Evolutionary conservation across 2,888 invertebrate genomes (phyloP), one percentile per base, ranked within the genome.

Genomic region (Rhopalosiphum nymphaeae): DNA sequence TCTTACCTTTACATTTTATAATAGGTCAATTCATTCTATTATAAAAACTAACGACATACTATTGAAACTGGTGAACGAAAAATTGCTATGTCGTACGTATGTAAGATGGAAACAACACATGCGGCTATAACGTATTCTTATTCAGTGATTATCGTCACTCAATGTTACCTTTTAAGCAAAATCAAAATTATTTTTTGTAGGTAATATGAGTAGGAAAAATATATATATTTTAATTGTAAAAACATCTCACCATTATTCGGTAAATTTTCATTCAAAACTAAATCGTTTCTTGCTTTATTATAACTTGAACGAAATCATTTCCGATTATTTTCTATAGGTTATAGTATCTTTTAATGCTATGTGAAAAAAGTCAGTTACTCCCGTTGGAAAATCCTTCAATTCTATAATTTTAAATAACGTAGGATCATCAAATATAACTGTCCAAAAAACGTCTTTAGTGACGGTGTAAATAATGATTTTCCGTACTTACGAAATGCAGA

Each of bases 291-390:
- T n/a, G 95, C 49, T 56, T 92, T 84, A 95, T 94, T 91, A 95
- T 84, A 26, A 94, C 90, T 42, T 95, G 93, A 44, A 95, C 56
- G n/a, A 95, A 95, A 91, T 95, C 95, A 85, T 95, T 94, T 85
- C 95, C 89, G 85, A 87, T 56, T 7, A 95, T 91, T 4, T 93
- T 36, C 95, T 93, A 57, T 94, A 91, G 0, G 93, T n/a, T 5
- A 95, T 56, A 7, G 95, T 95, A 10, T 94, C 92, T 78, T 92
- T 96, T 5, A 88, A 49, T 4, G 53, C 36, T 4, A 1, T 10
- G n/a, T 53, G 53, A 10, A 89, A 89, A 57, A 89, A 89, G 11
- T 57, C 42, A 44, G 7, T 42, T 0, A 44, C 44, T 5, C 44
- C 29, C 7, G 29, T 29, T 29, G 57, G 89, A 13, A 57, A 57